Evolutionary conservation across 2,113 vertebrate genomes (phyloP).

Genomic region (Cyanoliseus patagonus): DNA sequence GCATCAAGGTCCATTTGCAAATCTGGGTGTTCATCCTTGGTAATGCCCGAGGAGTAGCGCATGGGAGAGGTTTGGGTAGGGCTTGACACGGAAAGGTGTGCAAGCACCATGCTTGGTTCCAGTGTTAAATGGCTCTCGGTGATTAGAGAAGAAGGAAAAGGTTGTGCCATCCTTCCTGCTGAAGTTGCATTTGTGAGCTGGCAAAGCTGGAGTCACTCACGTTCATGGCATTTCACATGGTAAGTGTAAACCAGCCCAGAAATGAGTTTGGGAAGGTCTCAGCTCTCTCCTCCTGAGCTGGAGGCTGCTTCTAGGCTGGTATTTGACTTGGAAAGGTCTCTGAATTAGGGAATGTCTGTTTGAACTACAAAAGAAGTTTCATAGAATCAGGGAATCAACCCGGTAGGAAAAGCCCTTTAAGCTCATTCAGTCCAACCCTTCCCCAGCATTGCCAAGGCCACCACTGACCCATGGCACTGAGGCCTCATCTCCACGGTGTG

Average conservation of each 20-base stretch:
- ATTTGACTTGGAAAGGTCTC: not conserved
- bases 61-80: fast-evolving
- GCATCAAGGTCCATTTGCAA: not conserved
- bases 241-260: not conserved
- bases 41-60: fast-evolving
- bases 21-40: not conserved
- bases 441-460: no score
- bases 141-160: not conserved
- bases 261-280: not conserved
- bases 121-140: not conserved
- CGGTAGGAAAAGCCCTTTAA: no score
- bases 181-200: not conserved
- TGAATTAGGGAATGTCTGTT: not conserved
- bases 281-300: not conserved
- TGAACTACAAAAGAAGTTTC: not conserved
- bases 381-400: no score
- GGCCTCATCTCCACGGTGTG: fast-evolving
- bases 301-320: not conserved
- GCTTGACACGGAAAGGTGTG: fast-evolving
- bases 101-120: not conserved
- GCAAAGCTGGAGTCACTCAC: not conserved
- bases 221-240: not conserved
- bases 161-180: not conserved
- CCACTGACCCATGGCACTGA: no score
- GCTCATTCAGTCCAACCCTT: no score